Evolutionary conservation across 2,797 vertebrate genomes (phyloP).

Genomic region (Valencia hispanica): DNA sequence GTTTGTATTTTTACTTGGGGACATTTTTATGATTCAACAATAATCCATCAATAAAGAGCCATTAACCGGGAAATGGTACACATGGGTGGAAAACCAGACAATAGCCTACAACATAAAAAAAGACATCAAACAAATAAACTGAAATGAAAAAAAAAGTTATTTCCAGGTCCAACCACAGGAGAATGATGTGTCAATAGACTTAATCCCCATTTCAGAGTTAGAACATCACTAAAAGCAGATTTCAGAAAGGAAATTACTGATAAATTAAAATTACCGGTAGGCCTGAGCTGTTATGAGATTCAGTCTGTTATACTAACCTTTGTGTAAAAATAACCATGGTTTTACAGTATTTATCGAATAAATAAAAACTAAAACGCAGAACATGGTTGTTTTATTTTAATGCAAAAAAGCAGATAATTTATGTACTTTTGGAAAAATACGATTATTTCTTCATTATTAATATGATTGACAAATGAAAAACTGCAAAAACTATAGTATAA

Average conservation of each 20-base stretch:
- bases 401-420: neutral
- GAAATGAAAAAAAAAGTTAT: neutral
- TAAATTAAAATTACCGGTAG: constrained; percentile 4
- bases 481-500: neutral
- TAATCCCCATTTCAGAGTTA: neutral
- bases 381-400: neutral
- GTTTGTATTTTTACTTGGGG: neutral
- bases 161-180: neutral
- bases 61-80: neutral
- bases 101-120: neutral
- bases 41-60: neutral
- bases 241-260: neutral
- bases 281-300: neutral
- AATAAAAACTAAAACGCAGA: neutral
- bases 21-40: neutral
- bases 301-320: neutral
- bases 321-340: neutral
- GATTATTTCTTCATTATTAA: neutral
- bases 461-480: neutral
- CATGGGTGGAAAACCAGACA: too few relatives aligned
- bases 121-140: neutral
- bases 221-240: neutral
- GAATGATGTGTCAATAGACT: neutral
- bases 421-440: neutral
- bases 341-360: neutral